These are phyloP conservation scores for Heliconius cydno DNA, from an alignment of 2,888 invertebrate species.

Conservation along the genomic window DNA sequence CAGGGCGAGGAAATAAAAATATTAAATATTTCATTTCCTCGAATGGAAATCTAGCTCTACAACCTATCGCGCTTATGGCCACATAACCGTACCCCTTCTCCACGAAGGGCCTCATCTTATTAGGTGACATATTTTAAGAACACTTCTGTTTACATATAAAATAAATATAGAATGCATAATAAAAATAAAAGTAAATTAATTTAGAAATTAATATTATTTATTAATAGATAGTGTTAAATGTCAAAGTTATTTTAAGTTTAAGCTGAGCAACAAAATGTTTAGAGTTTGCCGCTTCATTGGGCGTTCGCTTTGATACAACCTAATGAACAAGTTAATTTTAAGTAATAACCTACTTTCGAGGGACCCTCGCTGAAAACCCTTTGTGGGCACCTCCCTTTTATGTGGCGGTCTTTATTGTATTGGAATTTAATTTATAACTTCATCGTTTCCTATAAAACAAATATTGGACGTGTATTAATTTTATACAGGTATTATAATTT, in stretches of 20 bases:
- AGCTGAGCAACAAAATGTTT: slow-evolving; percentile 9
- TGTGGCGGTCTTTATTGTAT: slow-evolving; percentile 13
- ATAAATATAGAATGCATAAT: neutral
- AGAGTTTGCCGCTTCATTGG: slow-evolving; percentile 13
- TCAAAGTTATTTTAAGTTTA: slow-evolving; percentile 18
- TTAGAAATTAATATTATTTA: neutral
- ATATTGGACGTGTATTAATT: neutral
- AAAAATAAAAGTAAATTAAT: neutral
- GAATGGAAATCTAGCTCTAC: too few relatives aligned
- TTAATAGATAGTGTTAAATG: neutral
- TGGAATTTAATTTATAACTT: slow-evolving; percentile 22
- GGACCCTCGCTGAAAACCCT: slow-evolving; percentile 14
- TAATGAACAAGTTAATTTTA: slow-evolving; percentile 37
- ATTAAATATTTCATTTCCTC: too few relatives aligned
- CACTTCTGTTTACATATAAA: too few relatives aligned
- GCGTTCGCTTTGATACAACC: slow-evolving; percentile 24
- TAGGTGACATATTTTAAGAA: too few relatives aligned
- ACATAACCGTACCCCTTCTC: too few relatives aligned
- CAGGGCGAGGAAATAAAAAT: too few relatives aligned
- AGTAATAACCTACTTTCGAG: slow-evolving; percentile 27
- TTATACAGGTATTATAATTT: neutral
- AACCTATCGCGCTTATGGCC: too few relatives aligned
- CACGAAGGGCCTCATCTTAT: too few relatives aligned
- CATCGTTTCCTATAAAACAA: neutral
- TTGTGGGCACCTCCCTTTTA: slow-evolving; percentile 1